Conservation (phyloP, 1,140 invertebrate genomes). For the Ephestia elutella region DNA sequence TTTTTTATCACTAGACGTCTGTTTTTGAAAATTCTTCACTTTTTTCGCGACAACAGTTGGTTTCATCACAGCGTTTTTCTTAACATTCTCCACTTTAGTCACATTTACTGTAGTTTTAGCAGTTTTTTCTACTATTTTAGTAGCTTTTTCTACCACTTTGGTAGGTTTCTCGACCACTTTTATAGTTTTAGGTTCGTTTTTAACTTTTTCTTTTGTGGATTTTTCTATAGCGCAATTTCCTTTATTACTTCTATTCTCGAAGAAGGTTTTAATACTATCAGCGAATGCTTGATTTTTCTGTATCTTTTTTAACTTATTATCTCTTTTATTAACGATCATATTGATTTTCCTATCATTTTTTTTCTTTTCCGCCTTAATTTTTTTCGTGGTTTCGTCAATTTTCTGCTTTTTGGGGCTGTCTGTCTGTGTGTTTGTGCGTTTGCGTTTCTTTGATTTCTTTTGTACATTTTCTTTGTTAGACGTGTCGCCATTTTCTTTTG, state of each 20-base stretch:
- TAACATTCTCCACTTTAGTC: not conserved
- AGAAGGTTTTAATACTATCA: not conserved
- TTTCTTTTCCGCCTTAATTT: not conserved
- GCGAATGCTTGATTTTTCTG: not conserved
- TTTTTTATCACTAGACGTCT: constrained; percentile 19
- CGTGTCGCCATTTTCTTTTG: constrained; percentile 23
- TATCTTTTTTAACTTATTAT: not conserved
- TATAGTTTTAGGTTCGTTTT: not conserved
- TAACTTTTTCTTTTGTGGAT: not conserved
- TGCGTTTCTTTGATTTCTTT: constrained; percentile 22
- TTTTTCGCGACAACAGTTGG: constrained; percentile 43
- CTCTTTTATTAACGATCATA: not conserved
- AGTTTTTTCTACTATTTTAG: not conserved
- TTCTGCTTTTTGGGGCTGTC: constrained; percentile 12
- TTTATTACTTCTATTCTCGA: not conserved
- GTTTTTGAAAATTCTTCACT: constrained; percentile 47
- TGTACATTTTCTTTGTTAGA: constrained; percentile 34
- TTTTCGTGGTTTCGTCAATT: not conserved
- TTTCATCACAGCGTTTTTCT: constrained; percentile 20
- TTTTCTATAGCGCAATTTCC: not conserved
- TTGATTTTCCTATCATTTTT: not conserved
- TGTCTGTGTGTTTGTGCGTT: constrained; percentile 12
- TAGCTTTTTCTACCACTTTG: not conserved
- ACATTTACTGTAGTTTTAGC: not conserved
- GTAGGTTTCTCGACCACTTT: not conserved